Evolutionary conservation across 2,888 invertebrate genomes (phyloP), one percentile per base, ranked within the genome.

Genomic region (Melieria omissa): DNA sequence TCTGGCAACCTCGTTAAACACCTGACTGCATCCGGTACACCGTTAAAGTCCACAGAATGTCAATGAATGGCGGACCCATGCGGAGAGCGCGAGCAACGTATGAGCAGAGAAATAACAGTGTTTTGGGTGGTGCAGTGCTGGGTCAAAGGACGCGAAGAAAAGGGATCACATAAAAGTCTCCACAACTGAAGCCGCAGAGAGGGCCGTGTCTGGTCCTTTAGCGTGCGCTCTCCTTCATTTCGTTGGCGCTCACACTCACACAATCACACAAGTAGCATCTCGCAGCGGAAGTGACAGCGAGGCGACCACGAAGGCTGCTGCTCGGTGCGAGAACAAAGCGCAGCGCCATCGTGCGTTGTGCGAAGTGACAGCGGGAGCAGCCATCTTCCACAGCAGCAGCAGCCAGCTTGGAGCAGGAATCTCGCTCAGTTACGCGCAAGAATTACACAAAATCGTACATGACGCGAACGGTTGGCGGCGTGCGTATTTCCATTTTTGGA

Each of bases 401-500:
- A 45, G 55, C 49, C 16, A 45, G 54, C 65, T 10, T 55, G 29
- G 29, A 29, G 29, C 29, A 29, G 29, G 29, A 63, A 54, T 47
- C 47, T 69, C 55, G 70, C 76, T 83, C 78, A 82, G 82, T 83
- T 79, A 77, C 81, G 82, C 81, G 80, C 81, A 83, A 80, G 80
- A 79, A 80, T 83, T 80, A 80, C 77, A 78, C 78, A 77, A 75
- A 78, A 77, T 77, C 78, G 83, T 80, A 79, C 80, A 80, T 76
- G 78, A 80, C 63, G 70, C 68, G 65, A 70, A 68, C 55, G 45
- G 46, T 71, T 57, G 65, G 12, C 41, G 42, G 49, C 41, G 41
- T 52, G 67, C 60, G 45, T 60, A 60, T 61, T 61, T 52, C 58
- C 60, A 14, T 62, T 74, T 70, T 65, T 47, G 44, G 5, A 67